A percentile compares a stretch with the other conserved stretches of the same genome.
phyloP scores from a whole-genome alignment of 53 echinoderm and acorn worm species.

The Glandiceps talaboti region DNA sequence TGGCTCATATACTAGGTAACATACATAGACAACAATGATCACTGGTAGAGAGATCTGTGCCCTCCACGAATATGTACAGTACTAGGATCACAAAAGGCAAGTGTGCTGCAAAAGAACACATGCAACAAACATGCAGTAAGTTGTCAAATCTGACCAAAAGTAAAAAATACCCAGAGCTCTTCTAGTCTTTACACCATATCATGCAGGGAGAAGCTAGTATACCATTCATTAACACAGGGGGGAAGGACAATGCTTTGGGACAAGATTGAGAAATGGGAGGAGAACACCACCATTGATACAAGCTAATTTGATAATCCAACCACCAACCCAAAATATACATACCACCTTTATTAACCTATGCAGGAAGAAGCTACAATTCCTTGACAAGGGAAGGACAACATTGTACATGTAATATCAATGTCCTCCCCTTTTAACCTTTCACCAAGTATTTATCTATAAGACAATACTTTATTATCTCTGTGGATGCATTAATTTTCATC shows the following conservation, averaged over 20 bases:
- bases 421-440: too few species aligned
- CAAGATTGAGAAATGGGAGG: too few species aligned
- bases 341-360: neutral
- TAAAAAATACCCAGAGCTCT: neutral
- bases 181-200: neutral
- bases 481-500: too few species aligned
- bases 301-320: neutral
- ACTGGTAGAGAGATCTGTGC: neutral
- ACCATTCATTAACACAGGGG: too few species aligned
- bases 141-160: neutral
- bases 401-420: neutral
- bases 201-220: neutral
- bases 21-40: neutral
- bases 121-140: neutral
- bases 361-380: neutral
- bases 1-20: constrained; percentile 14
- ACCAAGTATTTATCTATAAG: too few species aligned
- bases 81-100: neutral
- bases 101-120: neutral
- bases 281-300: neutral
- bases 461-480: too few species aligned
- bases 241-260: neutral
- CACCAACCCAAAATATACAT: neutral
- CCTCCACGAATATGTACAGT: neutral
- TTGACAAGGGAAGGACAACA: neutral